Percentiles rank a stretch among this genome's conserved stretches.
phyloP scores from a whole-genome alignment of 2,888 invertebrate species.

The Penaeus monodon region DNA sequence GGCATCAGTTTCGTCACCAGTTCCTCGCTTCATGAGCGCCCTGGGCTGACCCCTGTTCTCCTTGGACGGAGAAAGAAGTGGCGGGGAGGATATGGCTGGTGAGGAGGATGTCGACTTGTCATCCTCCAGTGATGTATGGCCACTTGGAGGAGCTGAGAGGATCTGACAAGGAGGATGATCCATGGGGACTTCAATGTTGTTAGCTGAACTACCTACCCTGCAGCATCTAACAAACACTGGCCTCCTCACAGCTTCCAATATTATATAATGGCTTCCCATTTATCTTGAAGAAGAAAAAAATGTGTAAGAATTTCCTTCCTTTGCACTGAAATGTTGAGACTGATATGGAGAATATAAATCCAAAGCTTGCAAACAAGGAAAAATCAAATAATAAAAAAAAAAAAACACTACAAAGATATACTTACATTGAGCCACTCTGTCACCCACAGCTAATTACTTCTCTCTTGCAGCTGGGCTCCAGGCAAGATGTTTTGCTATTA shows the following conservation, averaged over 20 bases:
- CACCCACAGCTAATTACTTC: conserved; percentile 85
- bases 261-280: conserved; percentile 92
- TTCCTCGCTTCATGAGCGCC: conserved; percentile 65
- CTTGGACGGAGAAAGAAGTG: conserved; percentile 50
- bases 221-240: conserved; percentile 85
- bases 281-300: conserved; percentile 74
- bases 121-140: conserved; percentile 67
- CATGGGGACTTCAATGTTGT: conserved; percentile 79
- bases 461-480: conserved; percentile 91
- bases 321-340: background rate
- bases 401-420: background rate
- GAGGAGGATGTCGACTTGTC: conserved; percentile 60
- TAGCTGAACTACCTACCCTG: conserved; percentile 83
- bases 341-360: background rate
- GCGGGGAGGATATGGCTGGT: conserved; percentile 52
- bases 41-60: conserved; percentile 38
- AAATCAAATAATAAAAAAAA: background rate
- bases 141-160: conserved; percentile 68
- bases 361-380: background rate
- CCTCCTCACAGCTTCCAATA: conserved; percentile 81
- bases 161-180: conserved; percentile 65
- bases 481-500: conserved; percentile 93
- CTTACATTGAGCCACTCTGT: conserved; percentile 88
- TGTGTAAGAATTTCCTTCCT: background rate
- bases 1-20: conserved; percentile 52